Conservation (phyloP, 2,888 invertebrate genomes). For the Drosophila vallismaia region DNA sequence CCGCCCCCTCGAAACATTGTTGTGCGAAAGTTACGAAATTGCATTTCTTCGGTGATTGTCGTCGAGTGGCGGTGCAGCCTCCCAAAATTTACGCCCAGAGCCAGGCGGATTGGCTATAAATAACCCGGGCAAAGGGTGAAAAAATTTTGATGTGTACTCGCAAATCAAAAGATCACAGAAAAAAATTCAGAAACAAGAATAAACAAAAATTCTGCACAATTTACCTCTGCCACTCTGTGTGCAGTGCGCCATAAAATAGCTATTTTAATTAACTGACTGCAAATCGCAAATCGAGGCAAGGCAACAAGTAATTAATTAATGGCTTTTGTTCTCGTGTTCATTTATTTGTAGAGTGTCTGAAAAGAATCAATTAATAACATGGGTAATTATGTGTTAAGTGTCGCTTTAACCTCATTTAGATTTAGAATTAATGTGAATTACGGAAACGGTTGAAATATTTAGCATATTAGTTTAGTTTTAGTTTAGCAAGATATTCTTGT, state of each 20-base stretch:
- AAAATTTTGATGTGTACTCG: conserved; percentile 46
- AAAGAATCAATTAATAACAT: conserved; percentile 34
- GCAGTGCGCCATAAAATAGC: conserved; percentile 10
- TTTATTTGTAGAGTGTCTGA: conserved; percentile 40
- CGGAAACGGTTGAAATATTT: not conserved
- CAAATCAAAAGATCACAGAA: conserved; percentile 41
- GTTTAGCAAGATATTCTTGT: not conserved
- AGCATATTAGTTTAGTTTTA: not conserved
- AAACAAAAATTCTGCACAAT: conserved; percentile 52
- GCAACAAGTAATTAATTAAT: conserved; percentile 29
- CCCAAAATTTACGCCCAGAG: conserved; percentile 45
- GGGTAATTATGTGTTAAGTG: conserved; percentile 57
- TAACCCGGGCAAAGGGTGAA: conserved; percentile 59
- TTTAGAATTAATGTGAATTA: too few relatives aligned
- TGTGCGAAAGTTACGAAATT: conserved; percentile 58
- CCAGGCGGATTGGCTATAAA: conserved; percentile 64
- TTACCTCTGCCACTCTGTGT: conserved; percentile 25
- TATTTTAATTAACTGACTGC: conserved; percentile 29
- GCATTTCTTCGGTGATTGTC: conserved; percentile 39
- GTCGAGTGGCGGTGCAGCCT: conserved; percentile 49
- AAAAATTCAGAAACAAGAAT: conserved; percentile 11
- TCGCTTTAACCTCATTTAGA: conserved; percentile 3
- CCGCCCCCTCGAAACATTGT: not conserved
- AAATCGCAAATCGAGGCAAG: conserved; percentile 5
- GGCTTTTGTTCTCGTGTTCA: conserved; percentile 8